These are phyloP conservation scores for Etheostoma perlongum DNA, from an alignment of 2,797 vertebrate species.

Conservation along the genomic window DNA sequence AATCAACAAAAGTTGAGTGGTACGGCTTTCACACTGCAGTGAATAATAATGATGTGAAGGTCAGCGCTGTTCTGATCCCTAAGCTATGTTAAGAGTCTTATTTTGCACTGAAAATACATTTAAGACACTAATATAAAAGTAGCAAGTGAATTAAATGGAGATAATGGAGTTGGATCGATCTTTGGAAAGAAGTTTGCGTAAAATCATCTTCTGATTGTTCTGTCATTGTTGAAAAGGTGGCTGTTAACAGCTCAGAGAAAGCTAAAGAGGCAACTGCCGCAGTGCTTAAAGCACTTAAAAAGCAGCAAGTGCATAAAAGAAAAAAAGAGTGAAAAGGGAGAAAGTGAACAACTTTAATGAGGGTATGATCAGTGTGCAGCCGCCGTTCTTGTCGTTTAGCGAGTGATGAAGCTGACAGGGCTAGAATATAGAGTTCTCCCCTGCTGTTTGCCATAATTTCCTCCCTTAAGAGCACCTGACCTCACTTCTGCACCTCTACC, in stretches of 20 bases:
- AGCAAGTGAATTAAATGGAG: conserved; percentile 65
- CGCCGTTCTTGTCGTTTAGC: conserved; percentile 45
- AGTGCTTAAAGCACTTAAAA: conserved; percentile 67
- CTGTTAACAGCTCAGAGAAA: conserved; percentile 62
- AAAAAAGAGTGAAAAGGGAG: conserved; percentile 57
- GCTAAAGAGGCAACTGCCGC: conserved; percentile 42
- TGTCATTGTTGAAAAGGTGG: conserved; percentile 65
- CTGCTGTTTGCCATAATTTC: conserved; percentile 63
- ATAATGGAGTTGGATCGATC: conserved; percentile 68
- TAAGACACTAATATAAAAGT: conserved; percentile 63
- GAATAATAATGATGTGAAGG: conserved; percentile 59
- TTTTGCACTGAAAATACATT: conserved; percentile 71
- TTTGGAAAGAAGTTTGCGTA: conserved; percentile 56
- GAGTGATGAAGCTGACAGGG: conserved; percentile 36
- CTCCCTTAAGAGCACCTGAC: conserved; percentile 53
- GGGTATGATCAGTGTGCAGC: conserved; percentile 73
- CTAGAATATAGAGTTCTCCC: conserved; percentile 43
- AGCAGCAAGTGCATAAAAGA: conserved; percentile 56
- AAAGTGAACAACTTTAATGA: conserved; percentile 71
- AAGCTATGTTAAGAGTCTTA: conserved; percentile 81
- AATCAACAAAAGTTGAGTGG: neutral
- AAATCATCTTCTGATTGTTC: conserved; percentile 63
- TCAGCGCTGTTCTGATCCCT: conserved; percentile 67
- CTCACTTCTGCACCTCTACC: conserved; percentile 37
- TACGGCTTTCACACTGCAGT: conserved; percentile 34